These are phyloP conservation scores for Andricus quercusramuli DNA, from an alignment of 2,888 invertebrate genomes.

Conservation along the genomic window DNA sequence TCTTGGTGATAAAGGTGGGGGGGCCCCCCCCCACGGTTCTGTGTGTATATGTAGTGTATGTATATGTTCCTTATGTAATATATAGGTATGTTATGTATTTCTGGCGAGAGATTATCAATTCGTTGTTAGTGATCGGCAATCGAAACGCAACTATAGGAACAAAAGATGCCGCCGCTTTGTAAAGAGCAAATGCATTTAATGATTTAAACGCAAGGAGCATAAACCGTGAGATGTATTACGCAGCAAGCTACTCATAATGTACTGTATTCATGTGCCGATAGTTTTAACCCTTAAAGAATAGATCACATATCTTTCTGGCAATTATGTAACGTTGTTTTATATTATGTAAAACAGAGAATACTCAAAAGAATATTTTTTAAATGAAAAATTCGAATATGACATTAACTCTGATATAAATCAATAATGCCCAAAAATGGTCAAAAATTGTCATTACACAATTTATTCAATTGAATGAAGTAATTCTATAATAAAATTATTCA, in stretches of 20 bases:
- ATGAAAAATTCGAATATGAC: no score
- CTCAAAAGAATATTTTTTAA: no score
- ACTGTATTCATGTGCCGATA: conserved; percentile 32
- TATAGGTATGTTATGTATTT: not conserved
- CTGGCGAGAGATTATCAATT: conserved; percentile 14
- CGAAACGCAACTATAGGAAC: conserved; percentile 22
- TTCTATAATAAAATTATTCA: no score
- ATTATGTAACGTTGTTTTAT: conserved; percentile 6
- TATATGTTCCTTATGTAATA: not conserved
- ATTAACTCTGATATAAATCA: no score
- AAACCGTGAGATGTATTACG: conserved; percentile 33
- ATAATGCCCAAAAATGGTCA: no score
- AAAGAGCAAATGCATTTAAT: conserved; percentile 37
- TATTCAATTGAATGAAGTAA: no score
- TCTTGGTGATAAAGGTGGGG: no score
- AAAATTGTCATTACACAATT: no score
- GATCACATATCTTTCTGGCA: conserved; percentile 28
- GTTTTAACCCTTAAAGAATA: conserved; percentile 14
- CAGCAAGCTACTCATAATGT: conserved; percentile 21
- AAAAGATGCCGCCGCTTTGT: conserved; percentile 40
- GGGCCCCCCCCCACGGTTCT: no score
- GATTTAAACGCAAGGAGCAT: conserved; percentile 20
- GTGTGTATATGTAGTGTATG: no score
- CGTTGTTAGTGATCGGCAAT: conserved; percentile 19
- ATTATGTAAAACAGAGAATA: not conserved